Base-by-base conservation (phyloP, 2,888 invertebrate genomes). In the Tipula unca region DNA sequence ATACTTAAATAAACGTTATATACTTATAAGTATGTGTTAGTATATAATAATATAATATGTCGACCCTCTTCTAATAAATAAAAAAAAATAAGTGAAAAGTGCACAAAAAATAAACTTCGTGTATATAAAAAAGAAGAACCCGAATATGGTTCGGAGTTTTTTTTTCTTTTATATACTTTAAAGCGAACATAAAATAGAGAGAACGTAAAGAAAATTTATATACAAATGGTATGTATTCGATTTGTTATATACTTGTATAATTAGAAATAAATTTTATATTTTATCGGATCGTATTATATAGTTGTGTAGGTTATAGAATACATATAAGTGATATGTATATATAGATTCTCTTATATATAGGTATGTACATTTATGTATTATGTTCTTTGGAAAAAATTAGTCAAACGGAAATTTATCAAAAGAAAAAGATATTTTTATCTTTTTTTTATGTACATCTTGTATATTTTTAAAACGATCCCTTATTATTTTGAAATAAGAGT, bases 351-450 rank as follows among this genome's bases (percentile, higher is more conserved):
- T 6, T 32, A n/a, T 42, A 42, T 42, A n/a, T 42, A 35, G 35
- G 35, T n/a, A n/a, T n/a, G n/a, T n/a, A n/a, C n/a, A n/a, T 35
- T 35, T 35, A 4, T 6, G 35, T 48, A 48, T 69, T 32, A 69
- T 69, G 69, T 69, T 69, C 69, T 69, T 25, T 48, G 48, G n/a
- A 69, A 69, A 69, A 69, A 69, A 69, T 69, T 69, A 69, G 69
- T 69, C 69, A 69, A 69, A 69, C 69, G 69, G 69, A 69, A 69
- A 69, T 69, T 69, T 69, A 69, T 69, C 69, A 69, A 69, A 69
- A 69, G 69, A 69, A 54, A 48, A 54, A 20, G 69, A 69, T 69
- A 69, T 69, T 69, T 69, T 69, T 69, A 69, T 69, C 69, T 69
- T 69, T 25, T 48, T 48, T 69, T 25, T 69, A 69, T 69, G 20